These are phyloP conservation scores for Hydrozoanthus gracilis DNA, from an alignment of 92 coral and sea anemone genomes.

Conservation along the genomic window DNA sequence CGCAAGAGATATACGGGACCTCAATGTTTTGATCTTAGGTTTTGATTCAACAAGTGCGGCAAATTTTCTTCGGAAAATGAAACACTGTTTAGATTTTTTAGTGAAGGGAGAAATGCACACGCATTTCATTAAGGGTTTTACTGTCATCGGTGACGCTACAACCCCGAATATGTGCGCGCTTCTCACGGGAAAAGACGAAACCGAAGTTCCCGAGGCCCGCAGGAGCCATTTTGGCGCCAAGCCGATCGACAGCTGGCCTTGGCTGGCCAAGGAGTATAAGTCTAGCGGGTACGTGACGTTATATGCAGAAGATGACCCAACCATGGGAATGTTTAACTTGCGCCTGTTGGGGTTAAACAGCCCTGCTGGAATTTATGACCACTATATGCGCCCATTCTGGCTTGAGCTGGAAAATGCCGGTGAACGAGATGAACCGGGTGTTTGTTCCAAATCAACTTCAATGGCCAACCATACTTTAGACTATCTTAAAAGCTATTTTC, in stretches of 20 bases:
- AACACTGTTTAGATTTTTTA: constrained; percentile 69
- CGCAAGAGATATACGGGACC: constrained; percentile 28
- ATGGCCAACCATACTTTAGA: constrained; percentile 88
- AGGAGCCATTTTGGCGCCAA: constrained; percentile 62
- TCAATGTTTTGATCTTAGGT: constrained; percentile 84
- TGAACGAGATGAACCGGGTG: constrained; percentile 82
- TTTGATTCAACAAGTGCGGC: constrained; percentile 84
- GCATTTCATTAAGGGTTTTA: constrained; percentile 73
- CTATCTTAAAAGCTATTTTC: constrained; percentile 72
- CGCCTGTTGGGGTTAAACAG: constrained; percentile 75
- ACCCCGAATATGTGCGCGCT: constrained; percentile 94
- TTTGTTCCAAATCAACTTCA: constrained; percentile 76
- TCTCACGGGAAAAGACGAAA: constrained; percentile 82
- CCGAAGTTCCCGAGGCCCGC: constrained; percentile 81
- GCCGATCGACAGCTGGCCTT: constrained; percentile 93
- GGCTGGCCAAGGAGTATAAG: constrained; percentile 82
- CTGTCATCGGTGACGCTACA: constrained; percentile 91
- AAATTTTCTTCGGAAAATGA: constrained; percentile 84
- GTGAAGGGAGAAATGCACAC: constrained; percentile 63
- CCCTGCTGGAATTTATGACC: constrained; percentile 69
- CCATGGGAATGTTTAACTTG: constrained; percentile 76
- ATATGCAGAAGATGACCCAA: constrained; percentile 85
- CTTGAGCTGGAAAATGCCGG: constrained; percentile 64
- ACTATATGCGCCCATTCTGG: constrained; percentile 91
- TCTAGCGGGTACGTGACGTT: constrained; percentile 80